Percentiles rank a stretch among this genome's conserved stretches.
Conservation (phyloP, 2,797 vertebrate species). For the Hylomyscus alleni region DNA sequence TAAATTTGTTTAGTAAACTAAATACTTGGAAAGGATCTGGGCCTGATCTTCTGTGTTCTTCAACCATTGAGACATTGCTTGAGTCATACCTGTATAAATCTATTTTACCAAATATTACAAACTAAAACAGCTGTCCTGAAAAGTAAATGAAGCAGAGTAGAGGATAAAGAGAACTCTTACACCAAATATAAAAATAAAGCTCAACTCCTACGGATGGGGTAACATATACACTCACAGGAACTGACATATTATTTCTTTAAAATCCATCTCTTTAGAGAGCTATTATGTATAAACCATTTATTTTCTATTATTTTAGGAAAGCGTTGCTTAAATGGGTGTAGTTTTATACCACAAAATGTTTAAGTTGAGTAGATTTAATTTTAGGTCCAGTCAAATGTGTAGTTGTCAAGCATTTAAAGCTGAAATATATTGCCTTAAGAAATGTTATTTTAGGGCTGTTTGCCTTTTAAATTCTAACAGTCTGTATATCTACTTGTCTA, state of each 20-base stretch:
- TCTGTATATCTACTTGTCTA: slow-evolving; percentile 89
- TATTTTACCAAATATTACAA: slow-evolving; percentile 40
- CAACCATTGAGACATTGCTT: slow-evolving; percentile 14
- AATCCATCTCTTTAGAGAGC: slow-evolving; percentile 62
- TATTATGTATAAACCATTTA: slow-evolving; percentile 78
- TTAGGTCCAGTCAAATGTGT: slow-evolving; percentile 80
- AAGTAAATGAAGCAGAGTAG: slow-evolving; percentile 46
- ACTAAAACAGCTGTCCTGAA: slow-evolving; percentile 7
- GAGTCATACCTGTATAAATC: background rate
- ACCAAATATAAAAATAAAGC: slow-evolving; percentile 62
- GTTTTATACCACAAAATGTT: slow-evolving; percentile 77
- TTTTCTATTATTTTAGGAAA: slow-evolving; percentile 84
- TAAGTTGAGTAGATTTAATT: slow-evolving; percentile 85
- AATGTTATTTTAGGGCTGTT: slow-evolving; percentile 89
- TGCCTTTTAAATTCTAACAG: slow-evolving; percentile 89
- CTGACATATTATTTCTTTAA: slow-evolving; percentile 14
- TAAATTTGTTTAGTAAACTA: slow-evolving; percentile 37
- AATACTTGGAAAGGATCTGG: slow-evolving; percentile 1
- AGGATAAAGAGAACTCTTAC: background rate
- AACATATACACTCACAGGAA: slow-evolving; percentile 58
- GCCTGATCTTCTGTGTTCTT: background rate
- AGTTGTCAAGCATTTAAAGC: slow-evolving; percentile 79
- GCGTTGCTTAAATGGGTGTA: slow-evolving; percentile 56
- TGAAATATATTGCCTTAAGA: slow-evolving; percentile 86
- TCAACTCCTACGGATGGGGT: background rate